Percentiles rank a stretch among this genome's conserved stretches.
phyloP scores from a whole-genome alignment of 2,797 vertebrate species.

The Balearica regulorum region DNA sequence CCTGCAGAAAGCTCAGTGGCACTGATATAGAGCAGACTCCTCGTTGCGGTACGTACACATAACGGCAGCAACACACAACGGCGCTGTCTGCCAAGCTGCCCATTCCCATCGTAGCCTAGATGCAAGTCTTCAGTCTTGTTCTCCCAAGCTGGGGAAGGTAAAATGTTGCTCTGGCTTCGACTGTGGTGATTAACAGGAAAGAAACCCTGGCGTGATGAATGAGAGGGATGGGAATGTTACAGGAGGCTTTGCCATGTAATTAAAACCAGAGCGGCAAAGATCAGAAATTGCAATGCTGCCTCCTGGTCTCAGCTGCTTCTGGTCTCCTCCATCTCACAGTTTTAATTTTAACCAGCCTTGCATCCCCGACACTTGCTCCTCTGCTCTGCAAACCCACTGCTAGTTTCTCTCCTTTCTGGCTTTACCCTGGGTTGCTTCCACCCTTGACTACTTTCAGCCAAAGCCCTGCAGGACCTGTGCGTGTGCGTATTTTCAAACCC shows the following conservation, averaged over 20 bases:
- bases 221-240: background rate
- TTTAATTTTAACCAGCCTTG: background rate
- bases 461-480: background rate
- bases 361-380: background rate
- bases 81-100: background rate
- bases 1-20: background rate
- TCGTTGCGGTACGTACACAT: fast-evolving
- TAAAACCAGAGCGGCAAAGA: constrained; percentile 2
- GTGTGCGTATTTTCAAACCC: background rate
- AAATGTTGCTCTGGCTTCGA: fast-evolving
- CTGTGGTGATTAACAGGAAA: background rate
- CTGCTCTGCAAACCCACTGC: background rate
- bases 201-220: background rate
- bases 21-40: background rate
- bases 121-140: background rate
- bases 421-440: background rate
- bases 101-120: fast-evolving
- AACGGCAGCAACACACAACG: background rate
- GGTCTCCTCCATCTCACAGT: background rate
- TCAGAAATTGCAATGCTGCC: background rate
- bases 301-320: background rate
- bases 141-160: background rate
- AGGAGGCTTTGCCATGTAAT: background rate
- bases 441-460: background rate
- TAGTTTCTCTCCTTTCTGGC: background rate